Evolutionary conservation across 1,140 invertebrate genomes (phyloP).

Genomic region (Metaphire vulgaris): DNA sequence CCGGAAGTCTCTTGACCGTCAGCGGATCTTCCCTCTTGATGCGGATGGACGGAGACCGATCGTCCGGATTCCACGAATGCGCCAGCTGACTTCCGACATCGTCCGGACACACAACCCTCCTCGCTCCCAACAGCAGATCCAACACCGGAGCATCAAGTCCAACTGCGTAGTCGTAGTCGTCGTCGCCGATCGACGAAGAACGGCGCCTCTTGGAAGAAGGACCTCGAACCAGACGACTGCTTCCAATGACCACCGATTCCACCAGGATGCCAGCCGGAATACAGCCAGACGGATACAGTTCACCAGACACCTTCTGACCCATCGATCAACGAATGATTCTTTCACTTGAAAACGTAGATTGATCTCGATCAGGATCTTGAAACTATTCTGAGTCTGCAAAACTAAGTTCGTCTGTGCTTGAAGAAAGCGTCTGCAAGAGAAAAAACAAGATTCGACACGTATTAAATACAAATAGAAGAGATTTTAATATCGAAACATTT

Average conservation of each 20-base stretch:
- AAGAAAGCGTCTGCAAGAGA: too few relatives aligned
- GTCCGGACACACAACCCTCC: slow-evolving; percentile 4
- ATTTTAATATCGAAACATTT: too few relatives aligned
- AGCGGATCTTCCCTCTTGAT: slow-evolving; percentile 19
- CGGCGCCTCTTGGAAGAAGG: too few relatives aligned
- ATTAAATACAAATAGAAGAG: too few relatives aligned
- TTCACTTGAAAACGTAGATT: too few relatives aligned
- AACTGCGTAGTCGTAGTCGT: not conserved
- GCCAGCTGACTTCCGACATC: slow-evolving; percentile 4
- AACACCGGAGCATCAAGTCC: not conserved
- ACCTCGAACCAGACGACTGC: too few relatives aligned
- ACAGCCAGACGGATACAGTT: too few relatives aligned
- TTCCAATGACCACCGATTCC: not conserved
- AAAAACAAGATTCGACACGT: too few relatives aligned
- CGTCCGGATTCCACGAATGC: slow-evolving; percentile 19
- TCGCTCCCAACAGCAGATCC: not conserved
- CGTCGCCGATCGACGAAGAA: not conserved
- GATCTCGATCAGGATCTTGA: too few relatives aligned
- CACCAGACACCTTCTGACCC: not conserved
- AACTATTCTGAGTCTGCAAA: too few relatives aligned
- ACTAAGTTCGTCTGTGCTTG: too few relatives aligned
- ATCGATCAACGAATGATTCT: not conserved
- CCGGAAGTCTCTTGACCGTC: slow-evolving; percentile 6
- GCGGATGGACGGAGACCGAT: slow-evolving; percentile 14
- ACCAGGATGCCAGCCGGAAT: not conserved